These are phyloP conservation scores for Pycnomerus fuliginosus DNA, from an alignment of 2,888 invertebrate species.

Conservation along the genomic window DNA sequence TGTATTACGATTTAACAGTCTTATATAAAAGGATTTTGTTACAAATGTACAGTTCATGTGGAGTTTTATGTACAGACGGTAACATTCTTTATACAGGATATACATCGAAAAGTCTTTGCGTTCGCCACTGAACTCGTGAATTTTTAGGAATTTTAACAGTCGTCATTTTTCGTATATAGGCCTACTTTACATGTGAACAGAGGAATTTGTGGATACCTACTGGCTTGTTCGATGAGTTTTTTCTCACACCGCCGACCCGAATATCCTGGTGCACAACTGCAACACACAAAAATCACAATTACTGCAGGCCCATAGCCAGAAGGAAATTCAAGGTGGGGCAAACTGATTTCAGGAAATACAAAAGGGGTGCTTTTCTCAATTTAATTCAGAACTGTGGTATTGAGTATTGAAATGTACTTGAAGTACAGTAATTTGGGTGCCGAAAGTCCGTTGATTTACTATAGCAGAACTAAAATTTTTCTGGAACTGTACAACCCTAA, in stretches of 20 bases:
- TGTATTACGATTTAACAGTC: slow-evolving; percentile 41
- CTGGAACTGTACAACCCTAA: too few species aligned
- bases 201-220: slow-evolving; percentile 67
- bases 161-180: slow-evolving; percentile 69
- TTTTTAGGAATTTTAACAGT: slow-evolving; percentile 59
- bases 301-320: too few species aligned
- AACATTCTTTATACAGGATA: slow-evolving; percentile 36
- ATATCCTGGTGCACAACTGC: slow-evolving; percentile 78
- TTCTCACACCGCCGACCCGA: slow-evolving; percentile 77
- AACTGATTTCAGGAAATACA: slow-evolving; percentile 5
- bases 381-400: neutral
- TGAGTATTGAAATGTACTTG: slow-evolving; percentile 3
- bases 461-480: too few species aligned
- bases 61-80: slow-evolving; percentile 42
- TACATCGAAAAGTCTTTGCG: slow-evolving; percentile 20
- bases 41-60: slow-evolving; percentile 42
- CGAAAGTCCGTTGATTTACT: too few species aligned
- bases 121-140: slow-evolving; percentile 25
- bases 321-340: too few species aligned
- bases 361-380: neutral
- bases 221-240: slow-evolving; percentile 74
- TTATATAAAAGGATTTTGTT: slow-evolving; percentile 44
- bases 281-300: slow-evolving; percentile 39
- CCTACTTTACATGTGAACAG: slow-evolving; percentile 78
- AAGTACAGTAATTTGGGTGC: slow-evolving; percentile 18